Evolutionary conservation across 1,140 invertebrate species (phyloP), one percentile per base, ranked within the genome.

Genomic region (Rhagoletis zephyria): DNA sequence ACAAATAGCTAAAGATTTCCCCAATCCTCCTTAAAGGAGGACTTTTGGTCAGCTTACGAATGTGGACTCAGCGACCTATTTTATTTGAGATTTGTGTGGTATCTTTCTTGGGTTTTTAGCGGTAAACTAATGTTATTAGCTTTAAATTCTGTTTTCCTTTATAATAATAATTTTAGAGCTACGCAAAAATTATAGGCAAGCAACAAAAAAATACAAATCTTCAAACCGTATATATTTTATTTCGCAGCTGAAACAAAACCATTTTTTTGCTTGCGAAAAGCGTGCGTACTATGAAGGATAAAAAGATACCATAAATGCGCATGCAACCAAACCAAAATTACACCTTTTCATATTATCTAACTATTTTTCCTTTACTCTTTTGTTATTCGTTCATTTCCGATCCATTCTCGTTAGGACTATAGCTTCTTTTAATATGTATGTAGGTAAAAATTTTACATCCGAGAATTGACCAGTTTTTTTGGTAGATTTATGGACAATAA

Each of bases 321-420:
- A 85, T 63, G 60, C 59, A 40, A 81, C 85, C 42, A 85, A 60
- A 85, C 85, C 85, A 63, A 85, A 85, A 85, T 85, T 85, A 85
- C 85, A 85, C 85, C 85, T 85, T 85, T 85, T 48, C 59, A 63
- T 85, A 45, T 60, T 85, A 61, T 85, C 56, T 59, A 60, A 85
- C 60, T 61, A 85, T 9, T 40, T 85, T 85, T 85, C 63, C n/a
- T 63, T 16, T 14, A 85, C 14, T 42, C 42, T 10, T 85, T 63
- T 61, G 19, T 63, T 85, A 42, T 45, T n/a, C 45, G 12, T 81
- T 42, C 42, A 42, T 63, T 85, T 85, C 85, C 85, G 85, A 85
- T 85, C 2, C 61, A 56, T 85, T 63, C 2, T 85, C 30, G 19
- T 85, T 85, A 42, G 12, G 56, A 60, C 81, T 85, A 85, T 85